phyloP scores from a whole-genome alignment of 2,113 vertebrate species.

The Lipophrys pholis region DNA sequence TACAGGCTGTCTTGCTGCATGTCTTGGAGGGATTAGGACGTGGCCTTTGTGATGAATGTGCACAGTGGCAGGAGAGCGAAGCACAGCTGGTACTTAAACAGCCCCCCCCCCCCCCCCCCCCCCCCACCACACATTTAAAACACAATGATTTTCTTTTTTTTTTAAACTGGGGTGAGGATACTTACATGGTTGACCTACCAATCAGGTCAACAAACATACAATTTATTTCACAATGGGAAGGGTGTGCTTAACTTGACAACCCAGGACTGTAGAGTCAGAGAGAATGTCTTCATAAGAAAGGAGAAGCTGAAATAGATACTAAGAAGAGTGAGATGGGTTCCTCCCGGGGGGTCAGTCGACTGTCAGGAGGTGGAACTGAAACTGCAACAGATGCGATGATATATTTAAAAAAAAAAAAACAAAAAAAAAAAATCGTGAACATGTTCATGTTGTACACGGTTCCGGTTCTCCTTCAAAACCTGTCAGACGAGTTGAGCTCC shows the following conservation, averaged over 20 bases:
- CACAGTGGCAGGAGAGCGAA: slow-evolving; percentile 13
- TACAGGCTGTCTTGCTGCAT: slow-evolving; percentile 28
- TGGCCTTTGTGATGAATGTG: slow-evolving; percentile 22
- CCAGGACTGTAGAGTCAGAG: not conserved
- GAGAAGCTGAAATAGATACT: not conserved
- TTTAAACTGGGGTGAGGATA: too few species aligned
- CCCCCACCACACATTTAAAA: slow-evolving; percentile 6
- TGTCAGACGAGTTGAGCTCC: slow-evolving; percentile 46
- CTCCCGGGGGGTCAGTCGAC: not conserved
- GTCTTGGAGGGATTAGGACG: slow-evolving; percentile 11
- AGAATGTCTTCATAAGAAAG: not conserved
- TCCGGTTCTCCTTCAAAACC: slow-evolving; percentile 13
- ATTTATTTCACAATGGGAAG: slow-evolving; percentile 1
- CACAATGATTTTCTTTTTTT: too few species aligned
- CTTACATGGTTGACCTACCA: not conserved
- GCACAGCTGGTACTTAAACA: slow-evolving; percentile 34
- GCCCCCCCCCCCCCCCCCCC: slow-evolving; percentile 14
- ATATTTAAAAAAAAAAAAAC: not conserved
- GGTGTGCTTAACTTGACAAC: slow-evolving; percentile 3
- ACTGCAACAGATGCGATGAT: not conserved
- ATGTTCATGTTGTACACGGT: too few species aligned
- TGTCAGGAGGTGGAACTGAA: slow-evolving; percentile 15
- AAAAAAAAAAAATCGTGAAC: too few species aligned
- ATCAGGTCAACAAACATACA: not conserved
- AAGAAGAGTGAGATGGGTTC: not conserved